A percentile compares a stretch with the other conserved stretches of the same genome.
These are phyloP conservation scores for Patella depressa DNA, from an alignment of 2,888 invertebrate species.

Conservation along the genomic window DNA sequence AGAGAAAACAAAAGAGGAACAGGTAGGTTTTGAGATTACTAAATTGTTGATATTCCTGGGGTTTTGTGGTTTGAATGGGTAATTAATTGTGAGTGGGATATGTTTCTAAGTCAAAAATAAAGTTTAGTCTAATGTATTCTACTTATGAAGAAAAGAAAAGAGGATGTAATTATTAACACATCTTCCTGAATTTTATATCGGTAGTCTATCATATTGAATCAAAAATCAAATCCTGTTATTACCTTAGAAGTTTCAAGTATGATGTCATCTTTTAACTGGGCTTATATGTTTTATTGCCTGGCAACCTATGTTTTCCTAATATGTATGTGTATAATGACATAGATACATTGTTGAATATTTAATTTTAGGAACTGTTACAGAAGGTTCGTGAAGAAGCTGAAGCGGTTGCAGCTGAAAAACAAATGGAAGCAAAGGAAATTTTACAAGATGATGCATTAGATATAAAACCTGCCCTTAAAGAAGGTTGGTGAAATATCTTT, in stretches of 20 bases:
- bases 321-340: no score
- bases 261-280: no score
- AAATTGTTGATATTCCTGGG: background rate
- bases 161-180: no score
- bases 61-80: constrained; percentile 69
- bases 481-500: constrained; percentile 36
- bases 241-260: no score
- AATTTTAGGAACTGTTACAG: constrained; percentile 14
- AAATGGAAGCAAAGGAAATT: constrained; percentile 44
- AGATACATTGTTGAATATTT: background rate
- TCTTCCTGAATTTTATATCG: no score
- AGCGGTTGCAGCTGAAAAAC: constrained; percentile 47
- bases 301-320: no score
- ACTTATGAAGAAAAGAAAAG: no score
- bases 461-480: constrained; percentile 49
- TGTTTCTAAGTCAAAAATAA: background rate
- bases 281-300: no score
- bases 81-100: constrained; percentile 40
- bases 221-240: no score
- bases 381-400: constrained; percentile 38
- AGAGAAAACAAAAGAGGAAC: constrained; percentile 32
- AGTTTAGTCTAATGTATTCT: background rate
- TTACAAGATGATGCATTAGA: constrained; percentile 64
- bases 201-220: no score
- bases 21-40: constrained; percentile 28